These are phyloP conservation scores for Neomonachus schauinslandi DNA, from an alignment of 2,113 vertebrate species.

Conservation along the genomic window DNA sequence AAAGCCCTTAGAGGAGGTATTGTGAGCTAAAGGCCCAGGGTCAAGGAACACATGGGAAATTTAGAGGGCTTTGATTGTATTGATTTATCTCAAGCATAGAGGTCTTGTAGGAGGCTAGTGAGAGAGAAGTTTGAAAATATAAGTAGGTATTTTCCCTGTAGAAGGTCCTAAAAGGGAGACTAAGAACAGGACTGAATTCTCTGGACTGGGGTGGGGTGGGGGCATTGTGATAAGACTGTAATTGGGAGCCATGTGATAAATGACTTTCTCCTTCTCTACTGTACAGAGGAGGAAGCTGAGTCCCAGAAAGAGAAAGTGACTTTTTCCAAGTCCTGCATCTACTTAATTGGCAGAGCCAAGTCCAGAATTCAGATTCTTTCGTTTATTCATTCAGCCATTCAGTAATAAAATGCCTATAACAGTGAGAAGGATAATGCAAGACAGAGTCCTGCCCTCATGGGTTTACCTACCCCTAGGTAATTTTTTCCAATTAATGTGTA, in stretches of 20 bases:
- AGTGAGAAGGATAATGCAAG: not conserved
- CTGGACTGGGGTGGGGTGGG: rapidly evolving
- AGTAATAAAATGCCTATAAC: not conserved
- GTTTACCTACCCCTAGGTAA: not conserved
- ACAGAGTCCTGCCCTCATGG: not conserved
- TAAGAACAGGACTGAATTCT: not conserved
- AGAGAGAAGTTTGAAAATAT: not conserved
- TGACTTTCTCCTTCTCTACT: not conserved
- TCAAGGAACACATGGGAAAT: not conserved
- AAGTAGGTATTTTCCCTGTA: not conserved
- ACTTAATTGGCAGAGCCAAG: not conserved
- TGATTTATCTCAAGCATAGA: not conserved
- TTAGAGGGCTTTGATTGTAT: not conserved
- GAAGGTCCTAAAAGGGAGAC: not conserved
- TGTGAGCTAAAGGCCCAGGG: not conserved
- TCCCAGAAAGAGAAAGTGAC: not conserved
- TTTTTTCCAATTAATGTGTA: not conserved
- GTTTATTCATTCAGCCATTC: not conserved
- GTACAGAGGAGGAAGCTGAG: not conserved
- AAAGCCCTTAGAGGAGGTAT: not conserved
- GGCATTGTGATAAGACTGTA: not conserved
- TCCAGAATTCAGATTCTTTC: not conserved
- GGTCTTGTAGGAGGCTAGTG: not conserved
- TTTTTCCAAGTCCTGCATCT: not conserved
- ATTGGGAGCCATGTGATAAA: not conserved